Evolutionary conservation across 2,888 invertebrate species (phyloP).

Genomic region (Agrochola lychnidis): DNA sequence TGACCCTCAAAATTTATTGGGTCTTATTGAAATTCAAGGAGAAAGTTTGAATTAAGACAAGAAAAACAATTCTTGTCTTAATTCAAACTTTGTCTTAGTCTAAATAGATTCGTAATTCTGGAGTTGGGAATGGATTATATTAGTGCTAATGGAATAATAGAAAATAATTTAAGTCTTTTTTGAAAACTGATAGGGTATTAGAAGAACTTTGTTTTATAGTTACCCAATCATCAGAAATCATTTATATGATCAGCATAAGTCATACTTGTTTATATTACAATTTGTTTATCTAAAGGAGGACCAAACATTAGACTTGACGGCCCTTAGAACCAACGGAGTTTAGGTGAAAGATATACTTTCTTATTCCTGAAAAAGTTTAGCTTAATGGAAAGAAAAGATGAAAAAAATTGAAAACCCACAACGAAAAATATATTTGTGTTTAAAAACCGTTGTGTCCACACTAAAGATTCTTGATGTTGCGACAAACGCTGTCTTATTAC

Average conservation of each 20-base stretch:
- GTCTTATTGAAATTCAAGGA: slow-evolving; percentile 33
- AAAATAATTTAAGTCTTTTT: background rate
- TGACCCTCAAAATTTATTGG: slow-evolving; percentile 44
- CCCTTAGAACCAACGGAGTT: background rate
- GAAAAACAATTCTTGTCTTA: slow-evolving; percentile 21
- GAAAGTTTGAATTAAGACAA: no score
- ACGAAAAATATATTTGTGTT: background rate
- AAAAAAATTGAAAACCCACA: background rate
- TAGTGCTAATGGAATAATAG: slow-evolving; percentile 2
- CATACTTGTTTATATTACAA: background rate
- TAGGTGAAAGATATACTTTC: background rate
- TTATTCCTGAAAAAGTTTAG: background rate
- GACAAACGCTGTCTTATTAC: slow-evolving; percentile 20
- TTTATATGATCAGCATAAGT: background rate
- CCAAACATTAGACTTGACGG: background rate
- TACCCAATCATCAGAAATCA: background rate
- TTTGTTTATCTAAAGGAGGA: background rate
- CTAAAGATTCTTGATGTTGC: slow-evolving; percentile 1
- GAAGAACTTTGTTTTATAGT: background rate
- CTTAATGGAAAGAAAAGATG: background rate
- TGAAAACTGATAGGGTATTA: background rate
- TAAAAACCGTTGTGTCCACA: background rate
- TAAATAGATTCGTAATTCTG: slow-evolving; percentile 18
- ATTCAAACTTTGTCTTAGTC: slow-evolving; percentile 8
- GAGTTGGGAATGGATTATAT: background rate